Percentiles rank a stretch among this genome's conserved stretches.
Evolutionary conservation across 2,888 invertebrate species (phyloP).

Genomic region (Apamea epomidion): DNA sequence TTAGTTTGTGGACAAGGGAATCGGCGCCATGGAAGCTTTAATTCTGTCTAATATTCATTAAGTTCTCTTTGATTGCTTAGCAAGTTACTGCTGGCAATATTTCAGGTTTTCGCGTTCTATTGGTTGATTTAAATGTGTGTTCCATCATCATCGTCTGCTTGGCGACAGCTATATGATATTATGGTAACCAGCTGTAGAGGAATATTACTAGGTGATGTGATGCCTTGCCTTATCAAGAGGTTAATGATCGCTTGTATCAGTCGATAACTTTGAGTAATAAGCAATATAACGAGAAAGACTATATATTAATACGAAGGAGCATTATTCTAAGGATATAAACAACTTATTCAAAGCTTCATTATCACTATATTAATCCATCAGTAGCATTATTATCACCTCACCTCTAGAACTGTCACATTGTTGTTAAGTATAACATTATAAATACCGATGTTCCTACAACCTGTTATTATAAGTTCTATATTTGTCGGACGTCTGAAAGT

Average conservation of each 20-base stretch:
- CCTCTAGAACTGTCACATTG: constrained; percentile 4
- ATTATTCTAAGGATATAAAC: constrained; percentile 24
- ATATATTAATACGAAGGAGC: constrained; percentile 16
- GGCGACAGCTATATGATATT: background rate
- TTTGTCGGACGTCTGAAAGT: constrained; percentile 30
- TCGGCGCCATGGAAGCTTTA: background rate
- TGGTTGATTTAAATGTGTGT: background rate
- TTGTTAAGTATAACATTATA: constrained; percentile 5
- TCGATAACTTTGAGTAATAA: constrained; percentile 26
- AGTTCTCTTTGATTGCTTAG: background rate
- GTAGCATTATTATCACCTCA: constrained; percentile 26
- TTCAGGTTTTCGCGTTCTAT: too few species aligned
- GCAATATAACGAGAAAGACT: constrained; percentile 16
- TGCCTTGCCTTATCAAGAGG: constrained; percentile 16
- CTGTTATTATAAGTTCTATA: constrained; percentile 15
- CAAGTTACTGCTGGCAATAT: background rate
- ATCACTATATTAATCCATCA: constrained; percentile 5
- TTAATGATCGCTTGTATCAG: constrained; percentile 26
- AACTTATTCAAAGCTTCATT: constrained; percentile 35
- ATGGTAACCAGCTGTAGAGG: background rate
- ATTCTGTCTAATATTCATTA: too few species aligned
- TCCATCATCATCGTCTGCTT: background rate
- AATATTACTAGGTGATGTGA: constrained; percentile 18
- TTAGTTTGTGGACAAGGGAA: too few species aligned
- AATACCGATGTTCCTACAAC: constrained; percentile 1